A percentile compares a stretch with the other conserved stretches of the same genome.
Conservation (phyloP, 1,140 invertebrate genomes). For the Leptopilina clavipes region DNA sequence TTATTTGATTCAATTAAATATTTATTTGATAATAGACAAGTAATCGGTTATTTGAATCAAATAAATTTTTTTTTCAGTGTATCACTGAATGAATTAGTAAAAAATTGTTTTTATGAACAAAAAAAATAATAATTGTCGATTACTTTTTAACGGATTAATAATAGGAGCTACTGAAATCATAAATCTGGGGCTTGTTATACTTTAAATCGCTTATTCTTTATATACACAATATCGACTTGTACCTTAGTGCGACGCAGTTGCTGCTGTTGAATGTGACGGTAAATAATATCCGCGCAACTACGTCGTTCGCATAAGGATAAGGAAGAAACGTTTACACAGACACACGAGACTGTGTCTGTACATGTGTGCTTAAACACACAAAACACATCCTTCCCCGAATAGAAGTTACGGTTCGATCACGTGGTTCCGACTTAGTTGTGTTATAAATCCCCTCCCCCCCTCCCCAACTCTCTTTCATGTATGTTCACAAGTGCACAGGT, state of each 20-base stretch:
- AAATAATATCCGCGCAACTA: constrained; percentile 57
- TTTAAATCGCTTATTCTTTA: not conserved
- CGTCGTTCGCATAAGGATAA: constrained; percentile 61
- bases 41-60: no score
- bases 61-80: no score
- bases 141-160: no score
- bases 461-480: constrained; percentile 38
- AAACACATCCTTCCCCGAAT: constrained; percentile 34
- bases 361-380: constrained; percentile 12
- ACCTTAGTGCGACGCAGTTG: constrained; percentile 57
- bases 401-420: constrained; percentile 56
- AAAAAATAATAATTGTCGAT: no score
- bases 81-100: no score
- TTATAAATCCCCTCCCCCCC: constrained; percentile 37
- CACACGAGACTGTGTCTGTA: not conserved
- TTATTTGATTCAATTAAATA: no score
- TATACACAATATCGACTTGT: not conserved
- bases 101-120: no score
- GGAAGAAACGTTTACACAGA: not conserved
- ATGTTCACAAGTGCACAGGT: constrained; percentile 24
- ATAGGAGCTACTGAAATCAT: no score
- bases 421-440: constrained; percentile 55
- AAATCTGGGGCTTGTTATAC: no score
- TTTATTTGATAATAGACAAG: no score
- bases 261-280: constrained; percentile 45